Evolutionary conservation across 1,140 invertebrate genomes (phyloP), one percentile per base, ranked within the genome.

Genomic region (Coboldia fuscipes): DNA sequence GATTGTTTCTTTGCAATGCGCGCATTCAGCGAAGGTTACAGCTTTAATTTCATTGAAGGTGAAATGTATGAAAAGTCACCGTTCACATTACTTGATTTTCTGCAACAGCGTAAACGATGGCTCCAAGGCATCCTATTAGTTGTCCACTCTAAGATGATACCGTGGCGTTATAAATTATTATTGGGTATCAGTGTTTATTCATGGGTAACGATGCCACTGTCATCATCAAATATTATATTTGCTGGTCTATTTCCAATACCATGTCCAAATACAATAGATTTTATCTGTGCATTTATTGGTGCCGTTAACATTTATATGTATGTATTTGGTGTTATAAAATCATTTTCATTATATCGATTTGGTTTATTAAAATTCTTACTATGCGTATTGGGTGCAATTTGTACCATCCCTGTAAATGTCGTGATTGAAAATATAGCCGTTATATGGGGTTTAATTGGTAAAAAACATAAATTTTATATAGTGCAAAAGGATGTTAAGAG

Each of bases 61-160:
- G 89, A 94, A 59, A 94, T 96, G 89, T 88, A 85, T 75, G 90
- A 97, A 53, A 93, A 96, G 50, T 90, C 84, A 13, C 90, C 92
- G 6, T 97, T 97, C 48, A 88, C 85, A 1, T 56, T 93, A 2
- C 77, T 77, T 65, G 92, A 97, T 54, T 93, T 94, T 49, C 67
- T 97, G 26, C 86, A 93, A 52, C 92, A 97, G 54, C 65, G 92
- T 35, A 94, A 94, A 54, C 68, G 92, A 20, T 97, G 93, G 93
- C 66, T 97, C 30, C 84, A 93, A 61, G 93, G 92, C 44, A 97
- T 97, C 41, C 70, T 86, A 16, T 65, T 97, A 37, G 90, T 94
- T 2, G 84, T 94, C 12, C 86, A 93, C 57, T 88, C 83, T 30
- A 72, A 74, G 47, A 61, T 68, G 36, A 86, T 97, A 51, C 84